phyloP scores from a whole-genome alignment of 2,797 vertebrate genomes.

The Cynodonichthys magdalenae region DNA sequence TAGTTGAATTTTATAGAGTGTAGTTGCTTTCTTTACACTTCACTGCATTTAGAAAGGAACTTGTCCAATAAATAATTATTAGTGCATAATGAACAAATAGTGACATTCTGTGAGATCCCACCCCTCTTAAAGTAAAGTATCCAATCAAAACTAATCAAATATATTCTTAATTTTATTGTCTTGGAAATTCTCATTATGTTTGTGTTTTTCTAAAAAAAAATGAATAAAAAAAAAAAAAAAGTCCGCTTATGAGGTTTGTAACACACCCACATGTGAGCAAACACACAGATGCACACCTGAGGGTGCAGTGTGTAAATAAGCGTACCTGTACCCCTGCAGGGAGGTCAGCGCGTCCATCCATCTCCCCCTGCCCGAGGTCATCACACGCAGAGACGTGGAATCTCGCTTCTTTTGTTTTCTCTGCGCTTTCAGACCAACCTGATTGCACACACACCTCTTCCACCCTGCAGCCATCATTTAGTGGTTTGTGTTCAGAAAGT shows the following conservation, averaged over 20 bases:
- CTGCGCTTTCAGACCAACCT: conserved; percentile 10
- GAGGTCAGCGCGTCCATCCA: conserved; percentile 78
- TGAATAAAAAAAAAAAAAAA: neutral
- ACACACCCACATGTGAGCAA: conserved; percentile 22
- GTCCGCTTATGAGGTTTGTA: conserved; percentile 11
- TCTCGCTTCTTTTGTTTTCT: conserved; percentile 29
- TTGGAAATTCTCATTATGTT: too few relatives aligned
- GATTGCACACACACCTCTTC: conserved; percentile 38
- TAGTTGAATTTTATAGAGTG: too few relatives aligned
- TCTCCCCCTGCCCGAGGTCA: conserved; percentile 80
- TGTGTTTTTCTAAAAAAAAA: too few relatives aligned
- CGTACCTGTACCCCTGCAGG: conserved; percentile 73
- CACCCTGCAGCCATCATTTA: conserved; percentile 80
- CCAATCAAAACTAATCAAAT: too few relatives aligned
- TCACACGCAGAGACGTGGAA: conserved; percentile 42
- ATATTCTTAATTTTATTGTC: too few relatives aligned
- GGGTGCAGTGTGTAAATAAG: conserved; percentile 86
- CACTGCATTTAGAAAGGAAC: too few relatives aligned
- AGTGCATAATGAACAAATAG: too few relatives aligned
- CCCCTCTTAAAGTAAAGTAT: too few relatives aligned
- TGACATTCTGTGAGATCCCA: too few relatives aligned
- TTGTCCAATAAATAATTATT: too few relatives aligned
- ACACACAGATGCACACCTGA: conserved; percentile 70
- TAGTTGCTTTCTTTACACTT: too few relatives aligned
- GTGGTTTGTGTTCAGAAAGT: conserved; percentile 82